Evolutionary conservation across 2,113 vertebrate species (phyloP).

Genomic region (Oxyura jamaicensis): DNA sequence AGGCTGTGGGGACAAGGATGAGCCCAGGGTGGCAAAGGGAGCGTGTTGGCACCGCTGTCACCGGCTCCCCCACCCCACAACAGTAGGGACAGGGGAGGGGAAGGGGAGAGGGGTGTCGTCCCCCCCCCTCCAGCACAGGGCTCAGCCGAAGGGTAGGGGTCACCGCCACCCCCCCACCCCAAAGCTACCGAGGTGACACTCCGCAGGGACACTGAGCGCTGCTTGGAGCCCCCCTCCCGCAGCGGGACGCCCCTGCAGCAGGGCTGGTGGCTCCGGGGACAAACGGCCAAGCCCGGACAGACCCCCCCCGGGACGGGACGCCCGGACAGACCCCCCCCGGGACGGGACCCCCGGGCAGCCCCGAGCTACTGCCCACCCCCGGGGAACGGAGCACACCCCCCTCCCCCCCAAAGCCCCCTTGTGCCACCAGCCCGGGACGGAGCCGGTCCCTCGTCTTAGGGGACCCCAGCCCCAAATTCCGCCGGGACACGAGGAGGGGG

Average conservation of each 20-base stretch:
- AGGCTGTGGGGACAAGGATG: background rate
- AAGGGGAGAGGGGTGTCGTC: background rate
- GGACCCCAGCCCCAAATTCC: fast-evolving
- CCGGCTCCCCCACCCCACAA: background rate
- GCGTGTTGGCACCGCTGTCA: background rate
- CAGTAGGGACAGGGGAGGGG: background rate
- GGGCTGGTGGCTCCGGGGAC: background rate
- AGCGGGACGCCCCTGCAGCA: background rate
- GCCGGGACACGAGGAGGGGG: background rate
- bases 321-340: background rate
- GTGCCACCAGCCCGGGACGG: background rate
- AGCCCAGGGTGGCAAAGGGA: background rate
- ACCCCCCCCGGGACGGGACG: background rate
- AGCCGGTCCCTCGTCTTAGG: background rate
- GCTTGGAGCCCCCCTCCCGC: background rate
- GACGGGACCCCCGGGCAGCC: background rate
- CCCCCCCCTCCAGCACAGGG: background rate
- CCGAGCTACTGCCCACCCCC: background rate
- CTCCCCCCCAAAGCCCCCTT: no score
- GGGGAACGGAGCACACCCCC: fast-evolving
- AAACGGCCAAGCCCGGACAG: background rate
- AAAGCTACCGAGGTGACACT: background rate
- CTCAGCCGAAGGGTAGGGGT: background rate
- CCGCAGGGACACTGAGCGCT: background rate
- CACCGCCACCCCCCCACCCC: background rate